Evolutionary conservation across 2,888 invertebrate genomes (phyloP).

Genomic region (Busseola fusca): DNA sequence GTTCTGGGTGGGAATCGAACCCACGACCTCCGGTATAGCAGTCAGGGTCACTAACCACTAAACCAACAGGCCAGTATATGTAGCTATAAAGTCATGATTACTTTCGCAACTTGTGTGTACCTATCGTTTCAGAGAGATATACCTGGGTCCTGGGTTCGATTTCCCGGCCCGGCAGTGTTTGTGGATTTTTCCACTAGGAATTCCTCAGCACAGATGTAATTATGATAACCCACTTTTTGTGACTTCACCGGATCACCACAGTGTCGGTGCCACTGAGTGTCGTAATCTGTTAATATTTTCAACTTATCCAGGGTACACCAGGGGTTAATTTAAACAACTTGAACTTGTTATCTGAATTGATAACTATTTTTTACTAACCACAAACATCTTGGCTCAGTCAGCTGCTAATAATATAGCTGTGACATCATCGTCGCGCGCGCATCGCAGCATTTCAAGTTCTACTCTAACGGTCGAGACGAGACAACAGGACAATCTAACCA

Average conservation of each 20-base stretch:
- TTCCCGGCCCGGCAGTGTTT: neutral
- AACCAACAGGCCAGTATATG: too few relatives aligned
- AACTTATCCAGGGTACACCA: slow-evolving; percentile 30
- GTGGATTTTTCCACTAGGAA: neutral
- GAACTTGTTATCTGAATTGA: slow-evolving; percentile 69
- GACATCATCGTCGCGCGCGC: slow-evolving; percentile 69
- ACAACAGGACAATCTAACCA: slow-evolving; percentile 23
- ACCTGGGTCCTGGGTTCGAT: neutral
- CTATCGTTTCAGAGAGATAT: neutral
- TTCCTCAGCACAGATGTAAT: neutral
- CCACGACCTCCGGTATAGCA: too few relatives aligned
- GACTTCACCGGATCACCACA: neutral
- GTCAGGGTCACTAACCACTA: too few relatives aligned
- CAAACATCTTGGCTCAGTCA: slow-evolving; percentile 60
- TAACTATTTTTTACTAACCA: slow-evolving; percentile 65
- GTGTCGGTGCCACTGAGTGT: neutral
- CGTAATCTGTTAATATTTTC: slow-evolving; percentile 14
- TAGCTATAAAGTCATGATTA: neutral
- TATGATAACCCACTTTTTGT: too few relatives aligned
- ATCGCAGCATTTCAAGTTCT: slow-evolving; percentile 57
- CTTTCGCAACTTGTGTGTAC: neutral
- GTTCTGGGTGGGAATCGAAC: too few relatives aligned
- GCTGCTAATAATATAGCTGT: slow-evolving; percentile 70
- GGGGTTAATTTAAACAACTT: slow-evolving; percentile 54
- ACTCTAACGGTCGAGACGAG: slow-evolving; percentile 54